phyloP scores from a whole-genome alignment of 2,888 invertebrate species.

The Rhagonycha fulva region DNA sequence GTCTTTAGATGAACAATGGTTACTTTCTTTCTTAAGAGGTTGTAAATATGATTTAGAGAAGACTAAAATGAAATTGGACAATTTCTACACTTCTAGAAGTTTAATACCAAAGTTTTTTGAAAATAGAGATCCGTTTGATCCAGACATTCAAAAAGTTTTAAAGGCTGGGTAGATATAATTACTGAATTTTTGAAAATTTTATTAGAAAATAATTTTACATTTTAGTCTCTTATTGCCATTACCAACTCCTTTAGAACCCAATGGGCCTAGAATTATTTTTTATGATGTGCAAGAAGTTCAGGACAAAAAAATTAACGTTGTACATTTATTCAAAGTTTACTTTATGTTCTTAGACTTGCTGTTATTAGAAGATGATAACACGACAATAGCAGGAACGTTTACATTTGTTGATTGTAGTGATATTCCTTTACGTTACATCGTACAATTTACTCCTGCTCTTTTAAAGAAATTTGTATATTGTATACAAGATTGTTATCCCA shows the following conservation, averaged over 20 bases:
- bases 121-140: slow-evolving; percentile 54
- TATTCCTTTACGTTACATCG: neutral
- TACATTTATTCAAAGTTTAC: neutral
- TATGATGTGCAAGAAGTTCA: neutral
- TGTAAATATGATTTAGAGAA: slow-evolving; percentile 61
- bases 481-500: neutral
- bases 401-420: neutral
- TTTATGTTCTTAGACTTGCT: neutral
- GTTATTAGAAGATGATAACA: neutral
- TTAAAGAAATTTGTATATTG: neutral
- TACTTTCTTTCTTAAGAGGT: slow-evolving; percentile 59
- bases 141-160: slow-evolving; percentile 45
- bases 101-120: slow-evolving; percentile 63
- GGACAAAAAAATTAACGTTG: neutral
- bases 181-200: too few species aligned
- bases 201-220: too few species aligned
- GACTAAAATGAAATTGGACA: slow-evolving; percentile 61
- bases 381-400: neutral
- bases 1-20: slow-evolving; percentile 58
- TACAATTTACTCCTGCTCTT: neutral
- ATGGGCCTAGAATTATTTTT: neutral
- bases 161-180: slow-evolving; percentile 54
- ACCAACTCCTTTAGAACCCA: too few species aligned
- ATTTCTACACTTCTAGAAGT: slow-evolving; percentile 62
- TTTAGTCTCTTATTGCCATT: too few species aligned